Evolutionary conservation across 2,888 invertebrate species (phyloP), one percentile per base, ranked within the genome.

Genomic region (Arctia plantaginis): DNA sequence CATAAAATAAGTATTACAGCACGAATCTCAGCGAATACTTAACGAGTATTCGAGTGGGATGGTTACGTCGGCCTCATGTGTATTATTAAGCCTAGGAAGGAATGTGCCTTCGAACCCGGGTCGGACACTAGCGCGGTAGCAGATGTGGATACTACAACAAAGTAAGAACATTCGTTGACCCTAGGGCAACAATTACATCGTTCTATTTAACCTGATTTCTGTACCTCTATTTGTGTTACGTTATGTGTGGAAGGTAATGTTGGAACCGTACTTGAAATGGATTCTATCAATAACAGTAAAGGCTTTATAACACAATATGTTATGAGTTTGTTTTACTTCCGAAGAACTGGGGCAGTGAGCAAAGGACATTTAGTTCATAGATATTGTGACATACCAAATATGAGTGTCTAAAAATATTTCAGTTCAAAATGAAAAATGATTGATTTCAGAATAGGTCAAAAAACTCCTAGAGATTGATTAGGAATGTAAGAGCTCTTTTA

Each of bases 31-130:
- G 85, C 90, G 80, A 77, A 80, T 78, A 85, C 90, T 90, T 95
- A 95, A 95, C 95, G 93, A 94, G 93, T 90, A 89, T 81, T 79
- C 89, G 89, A 90, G 88, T 88, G 82, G 87, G 93, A 93, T 95
- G 92, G 94, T 93, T 94, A 93, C 90, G 92, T 85, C 86, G 87
- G 86, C 88, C 91, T 91, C 91, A 92, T 92, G 92, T 93, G 94
- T 95, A 94, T 94, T 95, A 95, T 95, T 95, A 95, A 89, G 92
- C 93, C 93, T 87, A 92, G 94, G 93, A 94, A 93, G 95, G 95
- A 94, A 94, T 94, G 94, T 86, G 86, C 88, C 85, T 89, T 89
- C 91, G 90, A 90, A 90, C 90, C 86, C 90, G 89, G 94, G 94
- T 94, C 93, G 93, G 89, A 88, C 90, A 91, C 92, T 90, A 90